Evolutionary conservation across 2,113 vertebrate genomes (phyloP).

Genomic region (Solea senegalensis): DNA sequence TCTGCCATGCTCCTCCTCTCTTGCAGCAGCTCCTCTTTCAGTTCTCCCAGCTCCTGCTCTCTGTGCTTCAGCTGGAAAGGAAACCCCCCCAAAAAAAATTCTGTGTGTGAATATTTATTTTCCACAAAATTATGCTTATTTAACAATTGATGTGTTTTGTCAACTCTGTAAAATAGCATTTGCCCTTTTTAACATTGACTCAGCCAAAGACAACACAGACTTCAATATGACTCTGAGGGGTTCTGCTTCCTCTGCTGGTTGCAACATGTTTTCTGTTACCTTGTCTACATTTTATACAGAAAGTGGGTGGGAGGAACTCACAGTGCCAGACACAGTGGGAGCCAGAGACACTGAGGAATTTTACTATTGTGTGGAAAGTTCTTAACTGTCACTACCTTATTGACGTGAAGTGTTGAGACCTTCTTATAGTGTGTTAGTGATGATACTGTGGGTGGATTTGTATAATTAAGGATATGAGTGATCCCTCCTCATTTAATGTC

Average conservation of each 20-base stretch:
- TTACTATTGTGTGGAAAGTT: constrained; percentile 3
- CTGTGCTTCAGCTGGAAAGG: constrained; percentile 72
- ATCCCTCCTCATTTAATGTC: constrained; percentile 24
- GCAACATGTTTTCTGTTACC: constrained; percentile 19
- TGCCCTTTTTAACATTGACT: neutral
- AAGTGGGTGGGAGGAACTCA: constrained; percentile 11
- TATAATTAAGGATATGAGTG: constrained; percentile 17
- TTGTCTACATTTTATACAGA: constrained; percentile 15
- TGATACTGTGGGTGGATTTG: constrained; percentile 1
- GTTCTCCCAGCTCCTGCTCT: constrained; percentile 75
- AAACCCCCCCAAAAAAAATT: neutral
- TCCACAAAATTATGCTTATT: neutral
- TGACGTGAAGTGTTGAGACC: neutral
- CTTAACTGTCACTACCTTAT: neutral
- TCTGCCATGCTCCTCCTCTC: constrained; percentile 69
- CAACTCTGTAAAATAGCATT: neutral
- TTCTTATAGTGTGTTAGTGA: constrained; percentile 1
- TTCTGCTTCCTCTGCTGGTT: neutral
- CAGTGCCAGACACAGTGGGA: constrained; percentile 27
- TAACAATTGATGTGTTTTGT: neutral
- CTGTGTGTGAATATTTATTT: neutral
- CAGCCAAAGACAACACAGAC: neutral
- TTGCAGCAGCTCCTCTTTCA: constrained; percentile 79
- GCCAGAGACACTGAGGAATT: neutral
- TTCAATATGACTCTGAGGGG: neutral